Conservation (phyloP, 2,888 invertebrate genomes). For the Uloborus plumipes region DNA sequence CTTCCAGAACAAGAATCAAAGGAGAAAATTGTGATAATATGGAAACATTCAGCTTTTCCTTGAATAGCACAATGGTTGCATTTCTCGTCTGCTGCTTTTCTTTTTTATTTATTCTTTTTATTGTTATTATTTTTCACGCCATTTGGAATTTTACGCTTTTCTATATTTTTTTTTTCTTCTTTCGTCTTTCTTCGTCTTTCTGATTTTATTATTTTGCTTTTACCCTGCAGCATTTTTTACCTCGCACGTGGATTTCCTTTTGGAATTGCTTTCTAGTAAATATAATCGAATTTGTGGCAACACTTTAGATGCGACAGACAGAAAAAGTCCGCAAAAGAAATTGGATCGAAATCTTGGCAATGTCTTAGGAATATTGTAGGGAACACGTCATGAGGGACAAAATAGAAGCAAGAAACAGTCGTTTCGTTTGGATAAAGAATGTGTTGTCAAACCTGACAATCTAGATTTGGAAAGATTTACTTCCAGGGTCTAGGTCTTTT, state of each 20-base stretch:
- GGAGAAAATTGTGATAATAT: constrained; percentile 39
- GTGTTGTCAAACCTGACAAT: constrained; percentile 25
- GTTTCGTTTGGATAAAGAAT: constrained; percentile 16
- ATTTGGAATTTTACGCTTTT: constrained; percentile 25
- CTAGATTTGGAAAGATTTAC: constrained; percentile 7
- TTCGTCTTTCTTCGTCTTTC: constrained; percentile 8
- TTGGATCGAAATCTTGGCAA: constrained; percentile 43
- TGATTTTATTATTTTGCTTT: constrained; percentile 8
- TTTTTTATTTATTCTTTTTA: constrained; percentile 9
- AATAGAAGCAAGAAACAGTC: constrained; percentile 20
- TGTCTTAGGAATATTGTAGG: constrained; percentile 30
- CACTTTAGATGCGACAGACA: constrained; percentile 22
- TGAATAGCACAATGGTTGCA: constrained; percentile 25
- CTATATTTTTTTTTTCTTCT: constrained; percentile 10
- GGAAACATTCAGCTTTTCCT: constrained; percentile 33
- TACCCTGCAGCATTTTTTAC: background rate
- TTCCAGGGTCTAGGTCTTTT: constrained; percentile 1
- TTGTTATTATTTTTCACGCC: background rate
- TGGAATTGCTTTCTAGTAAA: constrained; percentile 28
- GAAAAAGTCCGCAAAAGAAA: constrained; percentile 13
- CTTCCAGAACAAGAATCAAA: background rate
- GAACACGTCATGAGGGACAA: constrained; percentile 22
- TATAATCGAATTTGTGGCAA: constrained; percentile 50
- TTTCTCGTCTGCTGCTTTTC: constrained; percentile 23
- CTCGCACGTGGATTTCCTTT: constrained; percentile 23